phyloP scores from a whole-genome alignment of 2,888 invertebrate genomes.

The Parthenolecanium corni region DNA sequence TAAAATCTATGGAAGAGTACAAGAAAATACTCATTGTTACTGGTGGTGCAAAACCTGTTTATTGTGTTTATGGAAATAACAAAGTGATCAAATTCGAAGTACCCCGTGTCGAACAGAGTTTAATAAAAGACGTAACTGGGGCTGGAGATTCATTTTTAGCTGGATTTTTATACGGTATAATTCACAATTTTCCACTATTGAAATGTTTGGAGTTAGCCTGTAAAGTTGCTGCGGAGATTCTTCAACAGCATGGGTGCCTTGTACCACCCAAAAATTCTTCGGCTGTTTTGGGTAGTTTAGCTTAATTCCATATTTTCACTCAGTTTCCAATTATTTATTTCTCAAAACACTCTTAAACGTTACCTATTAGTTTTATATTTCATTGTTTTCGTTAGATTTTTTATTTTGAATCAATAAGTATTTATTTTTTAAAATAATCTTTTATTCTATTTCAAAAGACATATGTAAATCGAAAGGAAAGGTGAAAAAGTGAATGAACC shows the following conservation, averaged over 20 bases:
- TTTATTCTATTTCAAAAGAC: too few relatives aligned
- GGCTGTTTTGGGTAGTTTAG: background rate
- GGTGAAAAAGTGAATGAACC: too few relatives aligned
- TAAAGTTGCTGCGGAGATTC: conserved; percentile 2
- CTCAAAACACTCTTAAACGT: background rate
- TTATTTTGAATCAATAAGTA: too few relatives aligned
- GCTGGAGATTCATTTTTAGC: conserved; percentile 18
- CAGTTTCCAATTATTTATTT: background rate
- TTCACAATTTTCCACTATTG: background rate
- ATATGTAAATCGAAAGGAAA: too few relatives aligned
- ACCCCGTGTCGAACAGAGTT: background rate
- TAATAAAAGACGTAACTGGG: conserved; percentile 9
- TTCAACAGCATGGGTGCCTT: conserved; percentile 13
- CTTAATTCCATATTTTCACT: background rate
- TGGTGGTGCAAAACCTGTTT: background rate
- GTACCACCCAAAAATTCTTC: conserved; percentile 2
- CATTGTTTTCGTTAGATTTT: too few relatives aligned
- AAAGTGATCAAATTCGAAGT: background rate
- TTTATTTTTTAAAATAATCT: too few relatives aligned
- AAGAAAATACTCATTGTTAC: conserved; percentile 18
- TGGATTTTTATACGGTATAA: conserved; percentile 13
- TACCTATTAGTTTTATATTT: too few relatives aligned
- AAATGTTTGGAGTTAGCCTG: conserved; percentile 5
- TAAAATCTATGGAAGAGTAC: conserved; percentile 2
- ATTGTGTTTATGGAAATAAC: background rate